A percentile compares a stretch with the other conserved stretches of the same genome.
These are phyloP conservation scores for Idris sp. DNA, from an alignment of 1,140 invertebrate species.

Conservation along the genomic window DNA sequence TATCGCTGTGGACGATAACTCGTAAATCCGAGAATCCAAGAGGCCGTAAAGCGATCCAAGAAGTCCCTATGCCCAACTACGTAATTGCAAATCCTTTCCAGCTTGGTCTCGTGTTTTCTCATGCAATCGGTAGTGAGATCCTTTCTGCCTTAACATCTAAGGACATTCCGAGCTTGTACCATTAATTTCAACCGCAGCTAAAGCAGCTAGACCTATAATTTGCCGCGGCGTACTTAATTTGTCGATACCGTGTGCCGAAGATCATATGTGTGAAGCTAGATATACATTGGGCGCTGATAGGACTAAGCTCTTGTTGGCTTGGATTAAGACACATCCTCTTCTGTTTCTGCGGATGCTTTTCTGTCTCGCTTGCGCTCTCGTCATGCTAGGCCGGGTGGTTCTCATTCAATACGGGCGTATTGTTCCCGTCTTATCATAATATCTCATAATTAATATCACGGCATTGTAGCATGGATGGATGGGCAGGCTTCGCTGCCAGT, in stretches of 20 bases:
- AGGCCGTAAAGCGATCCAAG: slow-evolving; percentile 72
- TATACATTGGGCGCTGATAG: slow-evolving; percentile 55
- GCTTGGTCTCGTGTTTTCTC: slow-evolving; percentile 67
- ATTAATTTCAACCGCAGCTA: slow-evolving; percentile 64
- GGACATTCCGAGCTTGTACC: slow-evolving; percentile 55
- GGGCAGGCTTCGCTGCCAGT: slow-evolving; percentile 75
- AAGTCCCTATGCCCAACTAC: slow-evolving; percentile 65
- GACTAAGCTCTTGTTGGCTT: slow-evolving; percentile 41
- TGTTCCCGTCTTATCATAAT: slow-evolving; percentile 79
- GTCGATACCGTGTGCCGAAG: slow-evolving; percentile 51
- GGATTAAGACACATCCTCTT: slow-evolving; percentile 60
- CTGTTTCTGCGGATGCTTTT: slow-evolving; percentile 37
- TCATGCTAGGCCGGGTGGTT: slow-evolving; percentile 66
- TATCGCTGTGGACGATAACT: slow-evolving; percentile 68
- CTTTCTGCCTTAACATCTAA: slow-evolving; percentile 43
- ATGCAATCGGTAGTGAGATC: slow-evolving; percentile 51
- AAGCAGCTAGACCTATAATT: slow-evolving; percentile 57
- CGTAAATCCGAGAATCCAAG: slow-evolving; percentile 72
- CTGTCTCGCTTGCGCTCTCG: slow-evolving; percentile 49
- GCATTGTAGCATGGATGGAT: slow-evolving; percentile 79
- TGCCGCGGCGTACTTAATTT: slow-evolving; percentile 47
- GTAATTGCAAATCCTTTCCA: slow-evolving; percentile 74
- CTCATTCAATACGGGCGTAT: slow-evolving; percentile 79
- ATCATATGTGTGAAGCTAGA: slow-evolving; percentile 47
- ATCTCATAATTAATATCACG: slow-evolving; percentile 79